Percentiles rank a stretch among this genome's conserved stretches.
These are phyloP conservation scores for human DNA, from an alignment of 2,113 vertebrate species.

Conservation along the genomic window GRCh38 chr18:67941501-67942000, in stretches of 20 bases:
- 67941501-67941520: conserved; percentile 37
- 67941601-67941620: conserved; percentile 55
- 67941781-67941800: background rate
- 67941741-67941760: conserved; percentile 11
- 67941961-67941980: background rate
- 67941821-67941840: background rate
- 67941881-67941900: background rate
- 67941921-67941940: background rate
- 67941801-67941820: background rate
- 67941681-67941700: background rate
- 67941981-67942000: background rate
- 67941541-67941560: conserved; percentile 2
- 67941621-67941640: background rate
- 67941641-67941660: conserved; percentile 15
- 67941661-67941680: conserved; percentile 52
- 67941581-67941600: conserved; percentile 23
- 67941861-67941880: background rate
- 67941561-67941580: background rate
- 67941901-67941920: background rate
- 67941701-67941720: background rate
- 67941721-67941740: background rate
- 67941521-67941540: conserved; percentile 2
- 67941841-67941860: background rate
- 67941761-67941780: background rate
- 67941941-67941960: background rate